Conservation (phyloP, 2,888 invertebrate species). For the Theretra japonica region DNA sequence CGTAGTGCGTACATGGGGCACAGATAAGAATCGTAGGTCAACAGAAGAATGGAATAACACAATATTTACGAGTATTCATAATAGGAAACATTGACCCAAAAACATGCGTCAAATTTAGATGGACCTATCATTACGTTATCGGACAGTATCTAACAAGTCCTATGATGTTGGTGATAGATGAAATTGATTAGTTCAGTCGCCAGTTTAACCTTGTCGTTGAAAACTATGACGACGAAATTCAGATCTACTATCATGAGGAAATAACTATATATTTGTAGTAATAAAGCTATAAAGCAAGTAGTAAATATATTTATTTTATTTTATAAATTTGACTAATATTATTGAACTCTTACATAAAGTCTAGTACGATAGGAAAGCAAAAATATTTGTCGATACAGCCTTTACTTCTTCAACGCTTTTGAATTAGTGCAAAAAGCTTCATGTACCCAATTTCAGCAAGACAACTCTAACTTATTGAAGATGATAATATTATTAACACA, state of each 20-base stretch:
- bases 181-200: too few species aligned
- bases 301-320: background rate
- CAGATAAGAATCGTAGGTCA: slow-evolving; percentile 33
- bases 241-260: background rate
- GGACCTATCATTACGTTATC: too few species aligned
- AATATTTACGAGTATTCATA: background rate
- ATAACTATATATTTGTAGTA: background rate
- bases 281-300: background rate
- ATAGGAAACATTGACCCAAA: background rate
- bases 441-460: too few species aligned
- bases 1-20: slow-evolving; percentile 20
- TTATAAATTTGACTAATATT: background rate
- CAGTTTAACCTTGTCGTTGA: too few species aligned
- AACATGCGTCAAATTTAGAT: too few species aligned
- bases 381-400: background rate
- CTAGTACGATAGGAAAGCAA: background rate
- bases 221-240: too few species aligned
- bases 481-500: too few species aligned
- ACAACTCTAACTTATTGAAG: too few species aligned
- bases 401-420: too few species aligned
- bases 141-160: too few species aligned
- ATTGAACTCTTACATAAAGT: background rate
- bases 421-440: too few species aligned
- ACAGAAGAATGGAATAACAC: background rate
- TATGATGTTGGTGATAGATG: too few species aligned